phyloP scores from a whole-genome alignment of 2,113 vertebrate species.

The Urocynchramus pylzowi region DNA sequence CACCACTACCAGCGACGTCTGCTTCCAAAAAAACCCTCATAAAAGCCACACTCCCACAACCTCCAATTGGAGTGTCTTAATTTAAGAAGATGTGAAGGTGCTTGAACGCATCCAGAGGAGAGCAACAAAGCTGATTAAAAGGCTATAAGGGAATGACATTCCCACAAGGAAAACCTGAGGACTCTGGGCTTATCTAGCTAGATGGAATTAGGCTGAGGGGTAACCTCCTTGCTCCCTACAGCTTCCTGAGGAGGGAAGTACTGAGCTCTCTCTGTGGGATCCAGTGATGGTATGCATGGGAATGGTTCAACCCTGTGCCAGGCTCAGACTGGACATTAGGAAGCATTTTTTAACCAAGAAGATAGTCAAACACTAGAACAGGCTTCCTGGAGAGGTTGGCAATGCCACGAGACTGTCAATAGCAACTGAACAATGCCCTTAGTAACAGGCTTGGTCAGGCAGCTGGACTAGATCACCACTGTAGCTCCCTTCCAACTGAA shows the following conservation, averaged over 20 bases:
- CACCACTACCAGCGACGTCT: neutral
- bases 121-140: neutral
- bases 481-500: neutral
- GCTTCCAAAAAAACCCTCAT: neutral
- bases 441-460: neutral
- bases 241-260: neutral
- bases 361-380: neutral
- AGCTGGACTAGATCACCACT: neutral
- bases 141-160: neutral
- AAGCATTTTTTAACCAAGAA: neutral
- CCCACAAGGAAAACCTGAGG: neutral
- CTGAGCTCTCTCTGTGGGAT: neutral
- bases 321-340: neutral
- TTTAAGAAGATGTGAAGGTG: neutral
- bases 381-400: neutral
- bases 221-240: neutral
- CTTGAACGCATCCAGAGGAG: neutral
- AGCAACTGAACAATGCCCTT: neutral
- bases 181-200: neutral
- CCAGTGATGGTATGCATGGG: rapidly evolving
- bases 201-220: neutral
- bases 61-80: neutral
- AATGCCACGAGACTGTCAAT: neutral
- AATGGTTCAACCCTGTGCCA: neutral
- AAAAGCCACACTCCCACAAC: neutral